Base-by-base conservation (phyloP, 1,140 invertebrate genomes). In the Steinernema feltiae region DNA sequence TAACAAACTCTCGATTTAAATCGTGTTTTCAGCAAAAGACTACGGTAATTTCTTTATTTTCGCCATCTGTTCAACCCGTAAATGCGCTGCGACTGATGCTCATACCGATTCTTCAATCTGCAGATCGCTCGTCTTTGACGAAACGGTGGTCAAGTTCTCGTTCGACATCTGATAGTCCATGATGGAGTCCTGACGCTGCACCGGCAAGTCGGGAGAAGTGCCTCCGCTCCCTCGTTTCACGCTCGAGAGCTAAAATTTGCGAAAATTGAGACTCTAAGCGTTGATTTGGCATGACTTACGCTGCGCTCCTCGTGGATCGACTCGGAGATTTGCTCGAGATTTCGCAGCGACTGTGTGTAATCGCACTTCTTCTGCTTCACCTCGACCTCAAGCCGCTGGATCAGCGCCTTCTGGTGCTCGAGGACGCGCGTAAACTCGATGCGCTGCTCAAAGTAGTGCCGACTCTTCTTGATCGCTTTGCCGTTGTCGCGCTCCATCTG, bases 401-500 rank as follows among this genome's bases (percentile, higher is more conserved):
- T 84, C 1, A 82, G 53, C n/a, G 70, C 70, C 69, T 84, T 84
- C 31, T 84, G 82, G 15, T 81, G 70, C 53, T 84, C 82, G n/a
- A 84, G 53, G 1, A 79, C 70, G 35, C 74, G 72, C 12, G 77
- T 74, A 48, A 83, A 85, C 30, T 84, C 82, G 30, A 82, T 30
- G 18, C 81, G 73, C 41, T 77, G 75, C 21, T 84, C 84, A 41
- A 85, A 84, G 70, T 85, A 86, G 29, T 74, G 69, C 3, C 76
- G 79, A 17, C 76, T 80, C 74, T 85, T 86, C 69, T 87, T 88
- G 80, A 90, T 90, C 15, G 87, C 80, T 71, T 88, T 79, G 76
- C 89, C 89, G 0, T 89, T 78, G 30, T 90, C 87, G 77, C 88
- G 89, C 81, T 90, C 88, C 72, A 90, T 79, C 27, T 86, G 74